phyloP scores from a whole-genome alignment of 2,113 vertebrate species.

The Xenus cinereus region DNA sequence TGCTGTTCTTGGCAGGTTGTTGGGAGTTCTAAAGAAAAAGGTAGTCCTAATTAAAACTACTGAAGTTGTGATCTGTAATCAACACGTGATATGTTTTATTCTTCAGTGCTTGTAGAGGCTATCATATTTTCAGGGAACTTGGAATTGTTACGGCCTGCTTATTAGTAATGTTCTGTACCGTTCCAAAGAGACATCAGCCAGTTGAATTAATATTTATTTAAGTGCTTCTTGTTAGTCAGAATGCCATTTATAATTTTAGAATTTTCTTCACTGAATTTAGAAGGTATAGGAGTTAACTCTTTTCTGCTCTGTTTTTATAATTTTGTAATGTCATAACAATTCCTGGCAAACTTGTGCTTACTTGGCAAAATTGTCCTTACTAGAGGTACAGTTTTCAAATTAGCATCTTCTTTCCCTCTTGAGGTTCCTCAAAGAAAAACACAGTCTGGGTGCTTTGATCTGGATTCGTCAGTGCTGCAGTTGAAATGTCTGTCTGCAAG shows the following conservation, averaged over 20 bases:
- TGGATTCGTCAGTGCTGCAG: conserved; percentile 87
- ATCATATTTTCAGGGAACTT: neutral
- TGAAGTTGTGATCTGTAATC: neutral
- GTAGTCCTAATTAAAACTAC: neutral
- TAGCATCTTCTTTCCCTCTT: conserved; percentile 42
- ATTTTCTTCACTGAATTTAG: neutral
- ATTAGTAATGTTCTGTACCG: neutral
- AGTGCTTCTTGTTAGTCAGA: neutral
- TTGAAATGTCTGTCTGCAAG: conserved; percentile 88
- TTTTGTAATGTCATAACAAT: neutral
- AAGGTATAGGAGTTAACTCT: neutral
- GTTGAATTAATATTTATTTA: neutral
- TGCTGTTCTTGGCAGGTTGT: neutral
- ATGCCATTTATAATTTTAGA: neutral
- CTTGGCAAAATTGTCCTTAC: neutral
- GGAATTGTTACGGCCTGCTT: neutral
- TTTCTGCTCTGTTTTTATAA: neutral
- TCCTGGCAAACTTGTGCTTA: neutral
- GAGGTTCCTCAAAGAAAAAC: conserved; percentile 97
- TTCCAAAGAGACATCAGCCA: neutral
- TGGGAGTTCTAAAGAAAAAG: neutral
- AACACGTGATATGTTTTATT: neutral
- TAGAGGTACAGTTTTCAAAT: neutral
- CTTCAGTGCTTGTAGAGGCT: neutral
- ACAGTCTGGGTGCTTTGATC: conserved; percentile 95